Conservation (phyloP, 2,797 vertebrate genomes). For the Hipposideros larvatus region DNA sequence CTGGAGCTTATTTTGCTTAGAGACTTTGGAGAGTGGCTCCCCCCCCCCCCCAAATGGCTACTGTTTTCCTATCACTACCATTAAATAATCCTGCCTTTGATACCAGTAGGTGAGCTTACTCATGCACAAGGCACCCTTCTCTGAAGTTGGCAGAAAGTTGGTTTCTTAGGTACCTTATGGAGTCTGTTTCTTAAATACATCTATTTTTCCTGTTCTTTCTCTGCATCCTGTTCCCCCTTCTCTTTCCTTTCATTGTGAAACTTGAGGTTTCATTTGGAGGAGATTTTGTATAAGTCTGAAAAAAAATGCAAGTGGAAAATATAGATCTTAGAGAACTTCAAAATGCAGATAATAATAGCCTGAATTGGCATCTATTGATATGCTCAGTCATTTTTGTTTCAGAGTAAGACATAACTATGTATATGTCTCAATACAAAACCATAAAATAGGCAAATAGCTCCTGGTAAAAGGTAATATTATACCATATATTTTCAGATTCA, state of each 20-base stretch:
- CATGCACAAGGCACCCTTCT: background rate
- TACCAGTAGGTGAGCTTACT: background rate
- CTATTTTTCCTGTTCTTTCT: background rate
- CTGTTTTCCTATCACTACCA: background rate
- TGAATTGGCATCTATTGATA: background rate
- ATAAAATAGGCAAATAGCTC: background rate
- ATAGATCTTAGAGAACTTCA: background rate
- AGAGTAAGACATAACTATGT: background rate
- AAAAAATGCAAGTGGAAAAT: slow-evolving; percentile 21
- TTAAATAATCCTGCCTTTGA: background rate
- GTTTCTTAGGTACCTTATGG: background rate
- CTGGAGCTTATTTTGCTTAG: background rate
- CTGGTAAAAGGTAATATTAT: background rate
- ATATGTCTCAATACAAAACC: background rate
- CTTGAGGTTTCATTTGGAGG: slow-evolving; percentile 11
- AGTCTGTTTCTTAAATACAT: background rate
- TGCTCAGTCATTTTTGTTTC: background rate
- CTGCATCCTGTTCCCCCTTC: background rate
- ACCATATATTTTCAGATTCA: background rate
- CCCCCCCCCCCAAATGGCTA: background rate
- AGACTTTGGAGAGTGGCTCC: background rate
- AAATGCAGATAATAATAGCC: background rate
- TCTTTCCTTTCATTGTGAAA: slow-evolving; percentile 1
- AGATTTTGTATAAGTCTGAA: slow-evolving; percentile 6
- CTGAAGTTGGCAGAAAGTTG: background rate